Base-by-base conservation (phyloP, 2,888 invertebrate genomes). In the Camponotus fellah region DNA sequence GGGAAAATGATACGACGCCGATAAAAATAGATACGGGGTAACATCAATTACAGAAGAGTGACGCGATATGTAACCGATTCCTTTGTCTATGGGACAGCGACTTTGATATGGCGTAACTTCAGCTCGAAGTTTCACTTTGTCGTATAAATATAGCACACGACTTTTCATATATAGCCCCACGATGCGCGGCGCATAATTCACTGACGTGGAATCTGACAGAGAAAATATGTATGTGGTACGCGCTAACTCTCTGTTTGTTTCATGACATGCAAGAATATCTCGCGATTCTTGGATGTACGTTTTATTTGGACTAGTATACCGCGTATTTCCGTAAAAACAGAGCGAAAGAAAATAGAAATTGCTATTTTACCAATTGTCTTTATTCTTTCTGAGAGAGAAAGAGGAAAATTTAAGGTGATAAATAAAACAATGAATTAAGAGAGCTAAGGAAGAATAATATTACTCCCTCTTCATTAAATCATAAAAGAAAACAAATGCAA, bases 141-240 rank as follows among this genome's bases (percentile, higher is more conserved):
- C 17, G 32, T 72, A 80, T 80, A 72, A 80, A 80, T 53, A n/a
- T 80, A 80, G 60, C 72, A 49, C 37, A 60, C 72, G 79, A 72
- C 79, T 80, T 80, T 80, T 80, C 72, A 80, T 72, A 72, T 71
- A 71, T 80, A 72, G 21, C 77, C 32, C n/a, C 56, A 49, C 32
- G 46, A 53, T 10, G 37, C 75, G 40, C 53, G 60, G 26, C 46
- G 40, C 10, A 37, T 46, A 34, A 37, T 65, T 26, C 72, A 72
- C 79, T 80, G 79, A 80, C 79, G 79, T 80, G 79, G 79, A 80
- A 80, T 49, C 37, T 60, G 60, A n/a, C 72, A 46, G 79, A 46
- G 79, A 53, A 80, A 80, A 46, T 60, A 46, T 60, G 40, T 37
- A 53, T 75, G 53, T 10, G 26, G 32, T 53, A 53, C 68, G 12